Evolutionary conservation across 2,888 invertebrate genomes (phyloP), one percentile per base, ranked within the genome.

Genomic region (Melanargia galathea): DNA sequence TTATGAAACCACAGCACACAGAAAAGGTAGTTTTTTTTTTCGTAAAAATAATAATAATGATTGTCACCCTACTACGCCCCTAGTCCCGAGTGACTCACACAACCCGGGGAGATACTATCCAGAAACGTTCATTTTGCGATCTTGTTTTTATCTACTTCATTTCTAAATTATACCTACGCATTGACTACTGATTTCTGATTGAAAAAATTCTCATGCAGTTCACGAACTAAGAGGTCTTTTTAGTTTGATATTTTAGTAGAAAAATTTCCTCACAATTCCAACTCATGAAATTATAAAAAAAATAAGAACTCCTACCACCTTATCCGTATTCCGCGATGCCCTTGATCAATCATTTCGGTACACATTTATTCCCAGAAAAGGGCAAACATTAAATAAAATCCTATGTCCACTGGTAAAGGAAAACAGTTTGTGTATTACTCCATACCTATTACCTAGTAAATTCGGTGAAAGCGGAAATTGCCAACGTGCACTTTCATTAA

Each of bases 391-490:
- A 38, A 38, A n/a, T 1, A n/a, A n/a, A 30, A 6, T 30, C 48
- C 7, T 58, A 18, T 54, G 33, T 43, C n/a, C 24, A 43, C 8
- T 24, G 38, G 13, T 11, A 60, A 38, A 57, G 54, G 54, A 63
- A 59, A 52, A 49, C 24, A 54, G 43, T 63, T 61, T 40, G 10
- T 24, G 26, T 16, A 33, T 24, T 26, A 22, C 46, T 58, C 33
- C 35, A 43, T 43, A 46, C 62, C 74, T 70, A 70, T 35, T 43
- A 46, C 62, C 74, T 70, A 70, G 68, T 68, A 65, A 81, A 81
- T 81, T 83, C 75, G 81, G 78, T 78, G 79, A 81, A 77, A 74
- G 72, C 75, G 78, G 76, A 75, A 79, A 80, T 80, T 80, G 75
- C 78, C 74, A 76, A 74, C 74, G 74, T 70, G 67, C 65, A 60